phyloP scores from a whole-genome alignment of 2,113 vertebrate species.

The Rattus rattus region DNA sequence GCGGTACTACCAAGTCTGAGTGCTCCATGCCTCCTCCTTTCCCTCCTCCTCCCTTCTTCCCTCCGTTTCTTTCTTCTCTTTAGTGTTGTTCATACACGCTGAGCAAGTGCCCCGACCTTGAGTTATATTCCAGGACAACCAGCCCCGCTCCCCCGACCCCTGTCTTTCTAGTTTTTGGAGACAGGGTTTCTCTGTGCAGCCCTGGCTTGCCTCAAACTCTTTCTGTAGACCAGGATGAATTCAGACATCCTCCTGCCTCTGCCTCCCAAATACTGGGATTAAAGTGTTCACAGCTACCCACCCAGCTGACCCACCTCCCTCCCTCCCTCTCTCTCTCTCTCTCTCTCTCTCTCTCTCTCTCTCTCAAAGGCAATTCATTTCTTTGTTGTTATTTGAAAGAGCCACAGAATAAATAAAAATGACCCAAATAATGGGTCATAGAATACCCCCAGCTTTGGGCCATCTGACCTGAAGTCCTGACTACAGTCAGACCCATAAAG shows the following conservation, averaged over 20 bases:
- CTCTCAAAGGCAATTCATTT: too few species aligned
- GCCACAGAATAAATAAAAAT: background rate
- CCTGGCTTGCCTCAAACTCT: background rate
- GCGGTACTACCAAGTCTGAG: background rate
- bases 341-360: too few species aligned
- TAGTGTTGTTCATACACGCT: background rate
- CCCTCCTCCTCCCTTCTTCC: too few species aligned
- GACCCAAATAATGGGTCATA: background rate
- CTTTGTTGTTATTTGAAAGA: background rate
- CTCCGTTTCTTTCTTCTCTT: background rate
- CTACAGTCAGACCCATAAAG: background rate
- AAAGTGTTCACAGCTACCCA: background rate
- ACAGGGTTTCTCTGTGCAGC: background rate
- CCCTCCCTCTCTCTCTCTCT: too few species aligned
- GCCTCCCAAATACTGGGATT: background rate
- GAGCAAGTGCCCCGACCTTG: background rate
- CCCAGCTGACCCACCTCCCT: background rate
- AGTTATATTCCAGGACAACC: background rate
- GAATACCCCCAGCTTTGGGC: background rate
- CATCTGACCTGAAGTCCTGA: background rate
- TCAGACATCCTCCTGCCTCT: background rate
- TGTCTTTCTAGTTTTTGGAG: background rate
- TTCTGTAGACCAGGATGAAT: background rate
- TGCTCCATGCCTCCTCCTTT: background rate
- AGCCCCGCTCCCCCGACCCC: fast-evolving